Evolutionary conservation across 2,113 vertebrate genomes (phyloP).

Genomic region (Motacilla tschutschensis): DNA sequence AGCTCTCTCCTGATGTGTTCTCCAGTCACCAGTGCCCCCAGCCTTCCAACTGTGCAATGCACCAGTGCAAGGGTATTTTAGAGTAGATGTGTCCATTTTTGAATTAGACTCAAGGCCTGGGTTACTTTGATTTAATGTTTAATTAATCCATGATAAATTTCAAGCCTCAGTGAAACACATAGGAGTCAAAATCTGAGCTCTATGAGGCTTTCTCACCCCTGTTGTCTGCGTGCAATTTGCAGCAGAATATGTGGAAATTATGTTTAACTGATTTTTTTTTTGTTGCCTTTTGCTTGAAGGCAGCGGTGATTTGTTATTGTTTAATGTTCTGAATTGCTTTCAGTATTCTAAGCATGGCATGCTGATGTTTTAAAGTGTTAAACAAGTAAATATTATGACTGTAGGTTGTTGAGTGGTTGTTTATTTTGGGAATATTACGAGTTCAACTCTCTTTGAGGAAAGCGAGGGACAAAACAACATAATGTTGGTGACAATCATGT

Average conservation of each 20-base stretch:
- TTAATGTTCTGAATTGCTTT: neutral
- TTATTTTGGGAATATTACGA: neutral
- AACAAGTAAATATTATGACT: slow-evolving; percentile 8
- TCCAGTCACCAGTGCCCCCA: neutral
- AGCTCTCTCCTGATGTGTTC: neutral
- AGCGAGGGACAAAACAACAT: neutral
- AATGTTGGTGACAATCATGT: neutral
- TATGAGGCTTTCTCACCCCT: neutral
- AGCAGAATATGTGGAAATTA: neutral
- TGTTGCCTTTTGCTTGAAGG: neutral
- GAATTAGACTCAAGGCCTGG: neutral
- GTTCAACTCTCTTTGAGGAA: neutral
- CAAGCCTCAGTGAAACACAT: neutral
- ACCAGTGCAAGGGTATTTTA: accelerated
- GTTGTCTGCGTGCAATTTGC: neutral
- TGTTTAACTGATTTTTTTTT: neutral
- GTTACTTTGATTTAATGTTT: neutral
- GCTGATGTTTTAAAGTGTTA: neutral
- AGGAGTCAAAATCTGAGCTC: neutral
- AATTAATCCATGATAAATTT: neutral
- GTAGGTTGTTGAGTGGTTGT: neutral
- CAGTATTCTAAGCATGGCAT: neutral
- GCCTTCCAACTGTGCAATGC: too few relatives aligned
- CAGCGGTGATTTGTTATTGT: neutral
- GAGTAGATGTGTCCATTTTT: accelerated